A percentile compares a stretch with the other conserved stretches of the same genome.
These are phyloP conservation scores for Coelinius sp. DNA, from an alignment of 2,888 invertebrate genomes.

Conservation along the genomic window DNA sequence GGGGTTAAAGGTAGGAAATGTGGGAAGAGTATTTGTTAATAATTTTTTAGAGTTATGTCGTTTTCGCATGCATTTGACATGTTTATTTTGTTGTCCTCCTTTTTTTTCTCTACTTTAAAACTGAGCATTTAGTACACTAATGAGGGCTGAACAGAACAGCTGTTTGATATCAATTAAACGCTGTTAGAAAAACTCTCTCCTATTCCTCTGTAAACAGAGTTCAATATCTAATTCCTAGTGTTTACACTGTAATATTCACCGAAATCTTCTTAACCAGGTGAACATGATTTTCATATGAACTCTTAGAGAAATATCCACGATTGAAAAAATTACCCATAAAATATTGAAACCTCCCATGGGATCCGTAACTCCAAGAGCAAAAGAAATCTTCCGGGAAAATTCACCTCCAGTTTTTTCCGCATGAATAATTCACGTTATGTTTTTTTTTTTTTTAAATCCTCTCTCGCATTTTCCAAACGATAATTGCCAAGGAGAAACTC, in stretches of 20 bases:
- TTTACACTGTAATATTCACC: not conserved
- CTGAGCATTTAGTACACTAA: constrained; percentile 3
- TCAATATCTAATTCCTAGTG: too few species aligned
- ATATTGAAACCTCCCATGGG: not conserved
- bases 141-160: not conserved
- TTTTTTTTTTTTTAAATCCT: not conserved
- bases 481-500: not conserved
- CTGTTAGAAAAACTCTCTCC: not conserved
- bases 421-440: not conserved
- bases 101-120: constrained; percentile 1
- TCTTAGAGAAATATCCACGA: not conserved
- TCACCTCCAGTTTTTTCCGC: not conserved
- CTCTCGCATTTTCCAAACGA: not conserved
- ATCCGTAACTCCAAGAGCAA: not conserved
- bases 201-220: too few species aligned
- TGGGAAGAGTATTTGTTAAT: not conserved
- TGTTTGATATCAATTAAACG: not conserved
- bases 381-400: not conserved
- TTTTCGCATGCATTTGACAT: not conserved
- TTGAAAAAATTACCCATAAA: not conserved
- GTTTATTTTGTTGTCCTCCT: not conserved
- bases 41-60: constrained; percentile 1
- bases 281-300: not conserved
- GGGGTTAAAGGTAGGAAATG: not conserved
- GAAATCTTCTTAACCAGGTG: not conserved